Conservation (phyloP, 2,888 invertebrate genomes). For the Galerucella pusilla region DNA sequence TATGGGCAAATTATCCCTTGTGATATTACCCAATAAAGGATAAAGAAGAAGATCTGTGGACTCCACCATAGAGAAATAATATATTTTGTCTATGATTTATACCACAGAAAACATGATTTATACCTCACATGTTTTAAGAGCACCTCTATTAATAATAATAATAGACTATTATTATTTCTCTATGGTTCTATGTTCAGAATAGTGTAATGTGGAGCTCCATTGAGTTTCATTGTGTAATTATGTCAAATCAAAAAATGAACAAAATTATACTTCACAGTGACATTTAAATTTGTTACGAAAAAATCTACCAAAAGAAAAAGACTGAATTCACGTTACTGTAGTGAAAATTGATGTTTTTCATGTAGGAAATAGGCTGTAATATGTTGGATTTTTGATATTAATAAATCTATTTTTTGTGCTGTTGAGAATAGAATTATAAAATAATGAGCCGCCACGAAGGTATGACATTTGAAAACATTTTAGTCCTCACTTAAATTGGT, state of each 20-base stretch:
- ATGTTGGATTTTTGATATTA: conserved; percentile 25
- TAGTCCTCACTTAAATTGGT: conserved; percentile 24
- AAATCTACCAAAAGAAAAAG: conserved; percentile 28
- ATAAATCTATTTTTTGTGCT: conserved; percentile 11
- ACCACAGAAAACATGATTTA: too few species aligned
- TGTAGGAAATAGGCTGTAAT: conserved; percentile 14
- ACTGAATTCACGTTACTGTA: conserved; percentile 20
- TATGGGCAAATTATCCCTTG: too few species aligned
- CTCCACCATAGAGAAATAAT: too few species aligned
- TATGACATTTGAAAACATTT: conserved; percentile 38
- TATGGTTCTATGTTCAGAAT: too few species aligned
- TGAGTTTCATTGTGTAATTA: neutral
- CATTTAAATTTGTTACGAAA: conserved; percentile 30
- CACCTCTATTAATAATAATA: too few species aligned
- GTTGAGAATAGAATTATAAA: conserved; percentile 16
- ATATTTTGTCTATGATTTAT: too few species aligned
- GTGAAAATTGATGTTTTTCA: conserved; percentile 10
- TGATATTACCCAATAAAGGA: too few species aligned
- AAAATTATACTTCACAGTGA: conserved; percentile 14
- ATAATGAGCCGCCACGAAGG: conserved; percentile 58
- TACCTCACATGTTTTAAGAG: too few species aligned
- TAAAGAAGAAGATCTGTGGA: too few species aligned
- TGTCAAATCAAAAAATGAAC: neutral
- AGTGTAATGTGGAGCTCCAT: neutral
- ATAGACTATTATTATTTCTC: too few species aligned